These are phyloP conservation scores for Notodonta ziczac DNA, from an alignment of 2,888 invertebrate species.

Conservation along the genomic window DNA sequence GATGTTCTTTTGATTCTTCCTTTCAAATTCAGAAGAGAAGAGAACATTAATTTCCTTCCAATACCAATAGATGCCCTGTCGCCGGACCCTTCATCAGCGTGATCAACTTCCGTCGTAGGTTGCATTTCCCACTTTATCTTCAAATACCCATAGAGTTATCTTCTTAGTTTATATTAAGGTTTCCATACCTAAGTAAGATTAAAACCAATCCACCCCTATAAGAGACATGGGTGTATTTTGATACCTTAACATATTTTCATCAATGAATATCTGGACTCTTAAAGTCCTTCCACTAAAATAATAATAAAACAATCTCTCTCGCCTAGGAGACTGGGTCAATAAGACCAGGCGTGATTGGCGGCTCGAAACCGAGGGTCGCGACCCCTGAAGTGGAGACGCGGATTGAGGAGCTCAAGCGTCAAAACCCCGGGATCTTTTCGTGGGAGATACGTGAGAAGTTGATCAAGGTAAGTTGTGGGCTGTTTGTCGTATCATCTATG, in stretches of 20 bases:
- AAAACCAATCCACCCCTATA: too few relatives aligned
- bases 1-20: too few relatives aligned
- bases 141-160: too few relatives aligned
- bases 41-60: too few relatives aligned
- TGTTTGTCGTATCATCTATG: neutral
- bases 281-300: slow-evolving; percentile 19
- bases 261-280: slow-evolving; percentile 1
- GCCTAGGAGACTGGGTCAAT: slow-evolving; percentile 96
- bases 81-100: too few relatives aligned
- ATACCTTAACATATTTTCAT: neutral
- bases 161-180: too few relatives aligned
- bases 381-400: slow-evolving; percentile 96
- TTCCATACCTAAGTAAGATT: too few relatives aligned
- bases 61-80: too few relatives aligned
- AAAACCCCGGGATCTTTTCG: slow-evolving; percentile 97
- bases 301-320: slow-evolving; percentile 40
- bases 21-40: too few relatives aligned
- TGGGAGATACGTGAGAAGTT: slow-evolving; percentile 97
- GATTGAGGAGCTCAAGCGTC: slow-evolving; percentile 95
- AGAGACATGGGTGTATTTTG: neutral
- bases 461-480: slow-evolving; percentile 86
- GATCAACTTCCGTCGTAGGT: too few relatives aligned
- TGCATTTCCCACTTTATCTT: too few relatives aligned
- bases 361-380: slow-evolving; percentile 96
- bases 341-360: slow-evolving; percentile 96